Percentiles rank a stretch among this genome's conserved stretches.
Evolutionary conservation across 2,113 vertebrate genomes (phyloP).

Genomic region (Rallus limicola): DNA sequence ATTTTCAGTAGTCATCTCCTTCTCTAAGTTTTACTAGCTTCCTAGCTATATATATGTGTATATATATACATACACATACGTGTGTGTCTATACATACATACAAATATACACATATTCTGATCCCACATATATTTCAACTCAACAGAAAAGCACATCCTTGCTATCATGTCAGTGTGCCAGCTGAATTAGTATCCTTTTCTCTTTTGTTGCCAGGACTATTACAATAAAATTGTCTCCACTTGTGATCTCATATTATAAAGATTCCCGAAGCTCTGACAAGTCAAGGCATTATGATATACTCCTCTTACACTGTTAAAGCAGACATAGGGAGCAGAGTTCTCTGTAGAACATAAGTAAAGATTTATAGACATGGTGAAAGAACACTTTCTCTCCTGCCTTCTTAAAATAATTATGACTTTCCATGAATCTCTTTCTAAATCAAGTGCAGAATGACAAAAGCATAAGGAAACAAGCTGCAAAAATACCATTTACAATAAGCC

Average conservation of each 20-base stretch:
- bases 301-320: constrained; percentile 40
- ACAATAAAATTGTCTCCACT: constrained; percentile 59
- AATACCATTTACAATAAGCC: constrained; percentile 66
- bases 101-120: not conserved
- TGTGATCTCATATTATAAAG: constrained; percentile 64
- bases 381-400: constrained; percentile 74
- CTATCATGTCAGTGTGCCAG: constrained; percentile 8
- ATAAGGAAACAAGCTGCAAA: constrained; percentile 62
- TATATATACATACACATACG: accelerated
- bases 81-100: accelerated
- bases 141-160: not conserved
- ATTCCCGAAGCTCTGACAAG: constrained; percentile 55
- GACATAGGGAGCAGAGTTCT: constrained; percentile 69
- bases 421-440: constrained; percentile 81
- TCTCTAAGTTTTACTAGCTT: not conserved
- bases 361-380: constrained; percentile 79
- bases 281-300: constrained; percentile 72
- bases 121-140: not conserved
- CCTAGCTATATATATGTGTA: not conserved
- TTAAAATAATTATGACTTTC: constrained; percentile 83
- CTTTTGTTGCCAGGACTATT: constrained; percentile 48
- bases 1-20: not conserved
- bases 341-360: constrained; percentile 72
- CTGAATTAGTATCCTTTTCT: constrained; percentile 36
- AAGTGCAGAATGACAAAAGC: constrained; percentile 76